Percentiles rank a stretch among this genome's conserved stretches.
Evolutionary conservation across 1,140 invertebrate species (phyloP).

Genomic region (Calosoma granatense): DNA sequence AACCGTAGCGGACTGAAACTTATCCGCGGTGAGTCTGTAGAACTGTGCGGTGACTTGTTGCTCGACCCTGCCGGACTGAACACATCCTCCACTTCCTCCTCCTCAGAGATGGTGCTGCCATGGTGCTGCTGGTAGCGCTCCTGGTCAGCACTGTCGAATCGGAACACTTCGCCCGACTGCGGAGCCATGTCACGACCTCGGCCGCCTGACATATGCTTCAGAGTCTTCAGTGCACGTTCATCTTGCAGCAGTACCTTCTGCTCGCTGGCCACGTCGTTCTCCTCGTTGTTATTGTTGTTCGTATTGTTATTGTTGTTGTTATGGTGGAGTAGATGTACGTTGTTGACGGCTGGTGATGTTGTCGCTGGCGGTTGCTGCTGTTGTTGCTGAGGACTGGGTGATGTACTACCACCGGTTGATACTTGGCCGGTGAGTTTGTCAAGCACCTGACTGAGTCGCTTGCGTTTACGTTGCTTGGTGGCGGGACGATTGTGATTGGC

Average conservation of each 20-base stretch:
- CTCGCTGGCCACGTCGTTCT: slow-evolving; percentile 9
- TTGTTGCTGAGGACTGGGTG: slow-evolving; percentile 21
- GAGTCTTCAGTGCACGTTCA: slow-evolving; percentile 15
- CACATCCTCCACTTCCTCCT: slow-evolving; percentile 41
- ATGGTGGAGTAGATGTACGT: slow-evolving; percentile 26
- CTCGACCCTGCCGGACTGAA: slow-evolving; percentile 44
- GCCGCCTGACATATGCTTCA: slow-evolving; percentile 5
- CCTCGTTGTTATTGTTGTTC: slow-evolving; percentile 22
- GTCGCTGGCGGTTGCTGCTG: slow-evolving; percentile 19
- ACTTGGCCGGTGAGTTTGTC: slow-evolving; percentile 47
- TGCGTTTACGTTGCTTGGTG: slow-evolving; percentile 52
- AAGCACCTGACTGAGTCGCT: slow-evolving; percentile 62
- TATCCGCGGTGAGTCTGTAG: slow-evolving; percentile 44
- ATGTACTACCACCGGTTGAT: slow-evolving; percentile 11
- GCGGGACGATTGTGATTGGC: slow-evolving; percentile 50
- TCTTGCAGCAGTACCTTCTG: neutral
- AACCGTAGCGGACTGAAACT: slow-evolving; percentile 47
- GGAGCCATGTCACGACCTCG: neutral
- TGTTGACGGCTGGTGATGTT: slow-evolving; percentile 32
- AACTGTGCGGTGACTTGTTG: slow-evolving; percentile 41
- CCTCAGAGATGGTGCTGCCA: slow-evolving; percentile 34
- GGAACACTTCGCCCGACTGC: slow-evolving; percentile 36
- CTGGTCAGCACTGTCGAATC: slow-evolving; percentile 39
- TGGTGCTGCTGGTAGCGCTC: slow-evolving; percentile 35
- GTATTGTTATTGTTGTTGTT: slow-evolving; percentile 28